phyloP scores from a whole-genome alignment of 2,113 vertebrate species.

The Camarhynchus parvulus region DNA sequence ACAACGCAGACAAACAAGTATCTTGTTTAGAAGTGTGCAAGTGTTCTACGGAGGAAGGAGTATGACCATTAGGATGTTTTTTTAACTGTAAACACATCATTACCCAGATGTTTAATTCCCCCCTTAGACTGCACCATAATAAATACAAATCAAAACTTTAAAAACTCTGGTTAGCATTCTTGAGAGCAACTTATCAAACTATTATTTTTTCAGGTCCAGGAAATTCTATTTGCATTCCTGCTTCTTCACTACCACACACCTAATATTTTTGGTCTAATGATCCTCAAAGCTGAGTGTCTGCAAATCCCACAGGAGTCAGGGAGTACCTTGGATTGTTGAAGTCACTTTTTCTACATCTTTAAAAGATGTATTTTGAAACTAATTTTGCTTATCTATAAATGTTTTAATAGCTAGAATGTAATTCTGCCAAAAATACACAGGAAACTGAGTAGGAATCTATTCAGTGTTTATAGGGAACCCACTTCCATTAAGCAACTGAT shows the following conservation, averaged over 20 bases:
- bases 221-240: not conserved
- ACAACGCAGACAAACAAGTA: constrained; percentile 6
- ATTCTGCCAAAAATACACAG: not conserved
- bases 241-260: not conserved
- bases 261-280: not conserved
- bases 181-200: not conserved
- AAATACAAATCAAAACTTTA: constrained; percentile 19
- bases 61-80: not conserved
- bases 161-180: not conserved
- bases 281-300: not conserved
- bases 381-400: not conserved
- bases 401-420: not conserved
- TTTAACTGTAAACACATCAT: constrained; percentile 10
- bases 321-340: not conserved
- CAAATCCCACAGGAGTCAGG: not conserved
- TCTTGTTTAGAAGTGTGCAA: not conserved
- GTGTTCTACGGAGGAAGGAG: not conserved
- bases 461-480: not conserved
- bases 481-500: not conserved
- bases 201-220: not conserved
- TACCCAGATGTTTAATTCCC: constrained; percentile 26
- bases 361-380: not conserved
- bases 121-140: not conserved
- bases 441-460: not conserved
- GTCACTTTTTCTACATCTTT: not conserved